A percentile compares a stretch with the other conserved stretches of the same genome.
Evolutionary conservation across 2,113 vertebrate genomes (phyloP).

Genomic region (Hyla sarda): DNA sequence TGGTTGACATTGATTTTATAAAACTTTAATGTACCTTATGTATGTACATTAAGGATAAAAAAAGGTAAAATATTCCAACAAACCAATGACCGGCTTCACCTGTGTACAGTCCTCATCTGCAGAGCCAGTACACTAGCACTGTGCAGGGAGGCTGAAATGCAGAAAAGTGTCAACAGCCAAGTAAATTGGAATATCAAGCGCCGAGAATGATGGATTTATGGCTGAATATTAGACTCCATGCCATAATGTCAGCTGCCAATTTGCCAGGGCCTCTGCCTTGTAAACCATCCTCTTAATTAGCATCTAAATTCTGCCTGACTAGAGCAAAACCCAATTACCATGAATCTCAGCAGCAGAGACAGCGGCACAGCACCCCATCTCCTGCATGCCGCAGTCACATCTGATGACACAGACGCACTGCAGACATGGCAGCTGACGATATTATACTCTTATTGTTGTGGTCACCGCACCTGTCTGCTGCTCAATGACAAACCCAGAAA

Average conservation of each 20-base stretch:
- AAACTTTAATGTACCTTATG: too few species aligned
- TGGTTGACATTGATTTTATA: too few species aligned
- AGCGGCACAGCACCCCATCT: conserved; percentile 21
- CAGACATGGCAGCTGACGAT: conserved; percentile 4
- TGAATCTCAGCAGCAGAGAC: conserved; percentile 20
- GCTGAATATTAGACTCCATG: conserved; percentile 37
- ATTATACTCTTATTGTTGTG: background rate
- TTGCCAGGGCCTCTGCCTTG: conserved; percentile 25
- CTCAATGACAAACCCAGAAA: background rate
- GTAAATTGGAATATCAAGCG: conserved; percentile 51
- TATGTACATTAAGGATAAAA: too few species aligned
- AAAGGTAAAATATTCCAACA: too few species aligned
- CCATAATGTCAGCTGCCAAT: conserved; percentile 52
- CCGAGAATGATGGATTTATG: conserved; percentile 43
- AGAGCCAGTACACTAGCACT: background rate
- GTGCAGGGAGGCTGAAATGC: background rate
- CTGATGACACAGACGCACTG: conserved; percentile 4
- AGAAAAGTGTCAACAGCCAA: conserved; percentile 37
- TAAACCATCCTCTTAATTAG: conserved; percentile 47
- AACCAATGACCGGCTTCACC: too few species aligned
- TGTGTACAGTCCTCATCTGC: background rate
- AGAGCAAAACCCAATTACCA: conserved; percentile 36
- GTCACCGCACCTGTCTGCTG: conserved; percentile 8
- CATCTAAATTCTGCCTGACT: conserved; percentile 49
- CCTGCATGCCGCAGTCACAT: conserved; percentile 9